Conservation (phyloP, 1,140 invertebrate species). For the Hycleus phaleratus region DNA sequence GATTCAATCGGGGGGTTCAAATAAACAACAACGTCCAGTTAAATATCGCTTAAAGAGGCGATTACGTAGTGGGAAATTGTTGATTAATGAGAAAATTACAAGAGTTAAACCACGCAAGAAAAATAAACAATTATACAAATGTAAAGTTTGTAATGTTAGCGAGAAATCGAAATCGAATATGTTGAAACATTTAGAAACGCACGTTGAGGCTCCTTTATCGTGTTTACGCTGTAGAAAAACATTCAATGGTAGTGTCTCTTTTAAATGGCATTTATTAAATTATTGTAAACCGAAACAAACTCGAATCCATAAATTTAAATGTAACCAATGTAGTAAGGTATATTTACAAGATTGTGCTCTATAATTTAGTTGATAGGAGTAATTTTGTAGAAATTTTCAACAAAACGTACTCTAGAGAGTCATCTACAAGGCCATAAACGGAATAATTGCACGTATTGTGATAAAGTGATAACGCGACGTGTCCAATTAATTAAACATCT, state of each 20-base stretch:
- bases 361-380: not conserved
- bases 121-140: not conserved
- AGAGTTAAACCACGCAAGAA: no score
- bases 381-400: constrained; percentile 32
- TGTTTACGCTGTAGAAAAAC: constrained; percentile 12
- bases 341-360: not conserved
- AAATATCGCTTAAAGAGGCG: no score
- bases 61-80: no score
- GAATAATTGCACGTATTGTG: constrained; percentile 41
- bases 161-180: constrained; percentile 9
- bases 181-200: constrained; percentile 20
- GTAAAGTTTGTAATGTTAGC: constrained; percentile 8
- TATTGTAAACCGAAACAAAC: constrained; percentile 4
- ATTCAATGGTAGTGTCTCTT: constrained; percentile 14
- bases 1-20: no score
- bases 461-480: constrained; percentile 38
- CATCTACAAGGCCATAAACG: constrained; percentile 41
- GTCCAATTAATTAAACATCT: constrained; percentile 40
- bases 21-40: no score
- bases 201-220: constrained; percentile 15
- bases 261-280: constrained; percentile 13
- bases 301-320: constrained; percentile 4
- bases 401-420: constrained; percentile 38
- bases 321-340: constrained; percentile 14
- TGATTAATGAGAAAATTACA: no score